phyloP scores from a whole-genome alignment of 2,113 vertebrate species.

The Quiscalus mexicanus region DNA sequence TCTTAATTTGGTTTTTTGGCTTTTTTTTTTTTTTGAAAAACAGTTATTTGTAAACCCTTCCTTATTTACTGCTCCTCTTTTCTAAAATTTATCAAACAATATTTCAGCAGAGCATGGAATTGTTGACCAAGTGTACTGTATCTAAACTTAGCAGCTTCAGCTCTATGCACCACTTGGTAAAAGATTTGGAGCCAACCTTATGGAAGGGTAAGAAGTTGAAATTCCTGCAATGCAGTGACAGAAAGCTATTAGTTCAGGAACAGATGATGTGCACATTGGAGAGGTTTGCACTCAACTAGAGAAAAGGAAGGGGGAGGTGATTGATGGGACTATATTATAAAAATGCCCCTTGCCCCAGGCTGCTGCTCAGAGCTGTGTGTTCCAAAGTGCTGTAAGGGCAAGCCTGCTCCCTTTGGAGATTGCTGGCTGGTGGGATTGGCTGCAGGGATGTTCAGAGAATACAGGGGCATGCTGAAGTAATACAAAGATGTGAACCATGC shows the following conservation, averaged over 20 bases:
- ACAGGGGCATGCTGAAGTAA: background rate
- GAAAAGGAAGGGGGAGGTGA: background rate
- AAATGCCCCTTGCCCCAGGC: background rate
- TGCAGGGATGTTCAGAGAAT: background rate
- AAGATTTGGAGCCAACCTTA: background rate
- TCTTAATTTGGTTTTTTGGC: background rate
- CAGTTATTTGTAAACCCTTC: conserved; percentile 65
- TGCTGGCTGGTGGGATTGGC: background rate
- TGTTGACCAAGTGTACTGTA: background rate
- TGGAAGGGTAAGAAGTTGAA: background rate
- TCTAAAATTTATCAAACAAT: background rate
- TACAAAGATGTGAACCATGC: background rate
- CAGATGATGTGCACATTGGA: background rate
- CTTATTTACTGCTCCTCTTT: conserved; percentile 20
- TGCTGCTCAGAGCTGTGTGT: background rate
- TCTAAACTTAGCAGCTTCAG: background rate
- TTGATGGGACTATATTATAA: background rate
- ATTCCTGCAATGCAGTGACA: background rate
- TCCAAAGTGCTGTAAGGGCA: background rate
- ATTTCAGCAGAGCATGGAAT: background rate
- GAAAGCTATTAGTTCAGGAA: background rate
- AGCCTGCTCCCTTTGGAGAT: background rate
- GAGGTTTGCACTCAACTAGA: background rate
- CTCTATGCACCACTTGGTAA: background rate
- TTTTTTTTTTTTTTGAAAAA: conserved; percentile 11